phyloP scores from a whole-genome alignment of 2,113 vertebrate genomes.

The Mellivora capensis region DNA sequence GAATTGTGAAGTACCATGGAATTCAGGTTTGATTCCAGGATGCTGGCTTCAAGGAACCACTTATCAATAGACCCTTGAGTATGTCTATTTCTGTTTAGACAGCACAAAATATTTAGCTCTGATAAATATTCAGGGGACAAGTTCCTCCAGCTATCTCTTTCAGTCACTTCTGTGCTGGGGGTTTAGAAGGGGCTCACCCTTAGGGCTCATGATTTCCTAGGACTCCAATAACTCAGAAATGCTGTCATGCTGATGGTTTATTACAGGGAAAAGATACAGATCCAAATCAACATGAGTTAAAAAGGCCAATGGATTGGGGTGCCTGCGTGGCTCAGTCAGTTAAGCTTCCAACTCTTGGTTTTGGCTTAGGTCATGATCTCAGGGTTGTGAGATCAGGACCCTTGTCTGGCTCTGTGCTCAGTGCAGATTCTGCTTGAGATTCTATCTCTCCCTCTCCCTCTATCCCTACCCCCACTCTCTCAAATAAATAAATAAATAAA shows the following conservation, averaged over 20 bases:
- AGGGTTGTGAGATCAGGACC: background rate
- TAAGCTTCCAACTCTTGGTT: background rate
- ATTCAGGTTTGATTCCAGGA: background rate
- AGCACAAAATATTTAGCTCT: slow-evolving; percentile 30
- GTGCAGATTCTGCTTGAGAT: background rate
- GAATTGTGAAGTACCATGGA: background rate
- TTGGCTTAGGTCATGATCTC: background rate
- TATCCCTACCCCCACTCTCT: background rate
- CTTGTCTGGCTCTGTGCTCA: background rate
- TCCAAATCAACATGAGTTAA: background rate
- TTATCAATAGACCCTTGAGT: background rate
- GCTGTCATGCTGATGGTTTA: background rate
- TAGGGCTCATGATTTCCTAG: background rate
- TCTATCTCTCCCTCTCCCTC: background rate
- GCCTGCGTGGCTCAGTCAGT: background rate
- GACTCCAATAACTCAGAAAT: background rate
- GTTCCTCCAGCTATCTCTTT: background rate
- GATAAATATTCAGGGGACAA: background rate
- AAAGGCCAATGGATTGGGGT: background rate
- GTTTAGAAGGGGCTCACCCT: background rate
- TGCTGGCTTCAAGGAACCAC: background rate
- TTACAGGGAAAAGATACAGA: background rate
- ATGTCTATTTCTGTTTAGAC: background rate
- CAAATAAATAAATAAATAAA: background rate
- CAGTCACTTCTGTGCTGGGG: background rate